Evolutionary conservation across 1,140 invertebrate species (phyloP).

Genomic region (Caenorhabditis remanei): DNA sequence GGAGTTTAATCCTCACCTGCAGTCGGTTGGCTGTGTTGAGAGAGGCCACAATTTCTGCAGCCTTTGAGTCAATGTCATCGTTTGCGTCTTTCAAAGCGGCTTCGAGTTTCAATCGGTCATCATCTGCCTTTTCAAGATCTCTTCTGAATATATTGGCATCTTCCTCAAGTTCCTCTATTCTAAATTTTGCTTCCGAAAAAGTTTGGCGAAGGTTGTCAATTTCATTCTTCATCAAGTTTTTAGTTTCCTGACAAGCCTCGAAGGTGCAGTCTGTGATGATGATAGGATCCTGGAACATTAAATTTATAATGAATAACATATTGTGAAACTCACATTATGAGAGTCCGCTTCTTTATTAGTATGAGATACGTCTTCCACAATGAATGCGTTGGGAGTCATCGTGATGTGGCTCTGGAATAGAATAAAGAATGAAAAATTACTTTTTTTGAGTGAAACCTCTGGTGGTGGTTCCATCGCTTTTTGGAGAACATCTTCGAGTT

Average conservation of each 20-base stretch:
- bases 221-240: constrained; percentile 69
- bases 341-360: constrained; percentile 34
- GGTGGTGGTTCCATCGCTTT: constrained; percentile 19
- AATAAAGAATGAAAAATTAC: neutral
- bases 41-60: constrained; percentile 66
- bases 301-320: neutral
- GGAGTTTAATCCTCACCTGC: constrained; percentile 56
- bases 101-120: constrained; percentile 57
- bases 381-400: neutral
- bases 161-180: constrained; percentile 70
- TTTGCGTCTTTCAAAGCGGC: constrained; percentile 59
- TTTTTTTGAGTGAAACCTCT: neutral
- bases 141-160: constrained; percentile 61
- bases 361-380: constrained; percentile 21
- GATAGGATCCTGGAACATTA: neutral
- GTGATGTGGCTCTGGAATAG: constrained; percentile 25
- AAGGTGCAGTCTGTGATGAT: constrained; percentile 29
- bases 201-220: constrained; percentile 19
- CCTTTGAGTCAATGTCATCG: constrained; percentile 66
- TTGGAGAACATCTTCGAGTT: constrained; percentile 48
- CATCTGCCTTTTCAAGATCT: constrained; percentile 62
- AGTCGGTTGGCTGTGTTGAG: constrained; percentile 68
- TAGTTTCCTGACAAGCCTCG: constrained; percentile 68
- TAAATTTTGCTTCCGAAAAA: constrained; percentile 61
- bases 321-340: constrained; percentile 13